Percentiles rank a stretch among this genome's conserved stretches.
Conservation (phyloP, 2,888 invertebrate species). For the Drosophila anomelani region DNA sequence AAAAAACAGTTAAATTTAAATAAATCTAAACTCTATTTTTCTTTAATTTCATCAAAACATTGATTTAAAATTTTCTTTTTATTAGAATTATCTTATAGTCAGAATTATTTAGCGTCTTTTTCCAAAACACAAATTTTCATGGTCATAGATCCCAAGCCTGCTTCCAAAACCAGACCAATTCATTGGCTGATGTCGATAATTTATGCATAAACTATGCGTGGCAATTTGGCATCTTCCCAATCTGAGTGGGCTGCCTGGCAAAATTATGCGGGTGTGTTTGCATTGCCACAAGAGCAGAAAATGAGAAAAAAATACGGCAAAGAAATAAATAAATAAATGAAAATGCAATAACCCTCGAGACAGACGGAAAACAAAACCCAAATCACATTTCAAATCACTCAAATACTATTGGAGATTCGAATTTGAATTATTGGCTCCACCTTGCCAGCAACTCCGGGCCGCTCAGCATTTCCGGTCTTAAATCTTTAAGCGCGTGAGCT, state of each 20-base stretch:
- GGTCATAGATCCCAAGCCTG: slow-evolving; percentile 8
- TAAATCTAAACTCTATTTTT: too few species aligned
- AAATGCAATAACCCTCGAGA: slow-evolving; percentile 62
- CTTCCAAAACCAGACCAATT: slow-evolving; percentile 48
- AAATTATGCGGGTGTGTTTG: slow-evolving; percentile 53
- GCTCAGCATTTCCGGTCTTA: slow-evolving; percentile 75
- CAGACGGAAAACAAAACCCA: slow-evolving; percentile 58
- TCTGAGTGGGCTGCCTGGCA: slow-evolving; percentile 32
- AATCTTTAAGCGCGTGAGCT: slow-evolving; percentile 80
- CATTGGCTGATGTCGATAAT: slow-evolving; percentile 60
- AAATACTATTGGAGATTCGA: slow-evolving; percentile 73
- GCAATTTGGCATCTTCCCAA: slow-evolving; percentile 57
- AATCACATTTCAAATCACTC: slow-evolving; percentile 79
- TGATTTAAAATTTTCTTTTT: too few species aligned
- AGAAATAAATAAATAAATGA: slow-evolving; percentile 36
- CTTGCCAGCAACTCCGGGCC: slow-evolving; percentile 20
- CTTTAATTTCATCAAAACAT: too few species aligned
- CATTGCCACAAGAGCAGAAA: slow-evolving; percentile 19
- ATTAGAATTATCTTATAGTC: neutral
- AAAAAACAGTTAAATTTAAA: too few species aligned
- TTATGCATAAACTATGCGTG: slow-evolving; percentile 66
- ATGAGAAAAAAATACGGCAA: slow-evolving; percentile 4
- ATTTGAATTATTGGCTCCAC: slow-evolving; percentile 74
- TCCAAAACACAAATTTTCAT: neutral
- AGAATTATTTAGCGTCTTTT: neutral